Conservation (phyloP, 2,888 invertebrate genomes). For the Amphimallon solstitiale region DNA sequence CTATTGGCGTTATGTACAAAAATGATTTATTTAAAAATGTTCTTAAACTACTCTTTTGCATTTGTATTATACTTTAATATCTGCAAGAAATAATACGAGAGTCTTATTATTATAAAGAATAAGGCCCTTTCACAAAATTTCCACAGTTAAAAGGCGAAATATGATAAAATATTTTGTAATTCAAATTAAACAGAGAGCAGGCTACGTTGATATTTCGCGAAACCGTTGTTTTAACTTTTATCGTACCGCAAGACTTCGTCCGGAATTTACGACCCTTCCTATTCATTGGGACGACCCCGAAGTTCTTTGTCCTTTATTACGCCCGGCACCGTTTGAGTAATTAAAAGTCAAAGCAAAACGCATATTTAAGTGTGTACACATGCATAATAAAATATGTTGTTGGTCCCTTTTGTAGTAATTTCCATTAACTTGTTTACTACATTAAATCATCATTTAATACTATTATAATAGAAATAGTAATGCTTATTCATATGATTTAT, state of each 20-base stretch:
- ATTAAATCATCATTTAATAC: no score
- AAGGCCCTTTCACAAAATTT: conserved; percentile 5
- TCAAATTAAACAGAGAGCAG: conserved; percentile 11
- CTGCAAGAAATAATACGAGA: no score
- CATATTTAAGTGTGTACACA: not conserved
- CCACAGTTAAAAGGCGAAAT: not conserved
- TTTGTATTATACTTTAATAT: no score
- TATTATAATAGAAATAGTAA: no score
- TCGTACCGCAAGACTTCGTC: not conserved
- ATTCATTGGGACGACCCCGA: conserved; percentile 17
- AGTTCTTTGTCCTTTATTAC: conserved; percentile 12
- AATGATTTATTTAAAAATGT: no score
- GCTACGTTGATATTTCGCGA: not conserved
- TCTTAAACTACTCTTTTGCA: no score
- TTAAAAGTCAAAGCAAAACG: conserved; percentile 16
- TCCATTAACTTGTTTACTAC: no score
- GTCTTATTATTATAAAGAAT: not conserved
- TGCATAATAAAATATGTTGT: conserved; percentile 24
- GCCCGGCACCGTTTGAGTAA: conserved; percentile 4
- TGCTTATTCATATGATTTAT: no score
- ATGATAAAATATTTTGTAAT: conserved; percentile 13
- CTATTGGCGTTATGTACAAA: no score
- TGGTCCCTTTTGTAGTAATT: no score
- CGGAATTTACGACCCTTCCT: conserved; percentile 19
- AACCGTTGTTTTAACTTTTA: conserved; percentile 19